Conservation (phyloP, 2,888 invertebrate genomes). For the Oxyteleia sp. region DNA sequence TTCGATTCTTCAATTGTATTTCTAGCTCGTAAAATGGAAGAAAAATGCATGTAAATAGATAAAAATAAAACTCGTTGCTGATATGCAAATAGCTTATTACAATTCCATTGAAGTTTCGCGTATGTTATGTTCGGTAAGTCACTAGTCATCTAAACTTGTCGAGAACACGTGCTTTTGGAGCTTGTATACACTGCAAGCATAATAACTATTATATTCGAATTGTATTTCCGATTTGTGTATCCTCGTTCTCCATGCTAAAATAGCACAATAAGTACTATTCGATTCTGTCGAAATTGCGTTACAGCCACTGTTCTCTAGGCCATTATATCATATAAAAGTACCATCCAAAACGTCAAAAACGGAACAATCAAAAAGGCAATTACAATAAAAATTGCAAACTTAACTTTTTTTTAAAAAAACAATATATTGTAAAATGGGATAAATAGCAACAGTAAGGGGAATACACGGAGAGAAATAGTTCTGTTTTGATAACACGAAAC, state of each 20-base stretch:
- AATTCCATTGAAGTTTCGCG: conserved; percentile 35
- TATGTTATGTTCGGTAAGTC: conserved; percentile 37
- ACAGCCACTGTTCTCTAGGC: not conserved
- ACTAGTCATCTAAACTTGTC: conserved; percentile 52
- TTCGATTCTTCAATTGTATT: not conserved
- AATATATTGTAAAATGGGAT: no score
- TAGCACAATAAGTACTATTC: conserved; percentile 34
- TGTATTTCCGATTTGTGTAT: conserved; percentile 43
- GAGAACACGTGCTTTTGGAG: conserved; percentile 42
- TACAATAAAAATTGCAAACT: no score
- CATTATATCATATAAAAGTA: not conserved
- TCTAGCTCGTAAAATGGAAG: conserved; percentile 4
- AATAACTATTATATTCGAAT: conserved; percentile 48
- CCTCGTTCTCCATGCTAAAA: conserved; percentile 12
- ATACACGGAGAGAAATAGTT: no score
- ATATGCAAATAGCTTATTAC: conserved; percentile 47
- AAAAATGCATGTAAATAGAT: conserved; percentile 21
- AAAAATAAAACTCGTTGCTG: conserved; percentile 24
- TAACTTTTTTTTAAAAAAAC: no score
- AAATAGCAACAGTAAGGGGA: no score
- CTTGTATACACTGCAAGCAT: conserved; percentile 34
- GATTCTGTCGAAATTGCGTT: conserved; percentile 2
- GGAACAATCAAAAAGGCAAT: no score
- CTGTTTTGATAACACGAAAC: no score
- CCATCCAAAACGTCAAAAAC: no score